Base-by-base conservation (phyloP, 2,113 vertebrate genomes). In the Cyphomyrus discorhynchus region DNA sequence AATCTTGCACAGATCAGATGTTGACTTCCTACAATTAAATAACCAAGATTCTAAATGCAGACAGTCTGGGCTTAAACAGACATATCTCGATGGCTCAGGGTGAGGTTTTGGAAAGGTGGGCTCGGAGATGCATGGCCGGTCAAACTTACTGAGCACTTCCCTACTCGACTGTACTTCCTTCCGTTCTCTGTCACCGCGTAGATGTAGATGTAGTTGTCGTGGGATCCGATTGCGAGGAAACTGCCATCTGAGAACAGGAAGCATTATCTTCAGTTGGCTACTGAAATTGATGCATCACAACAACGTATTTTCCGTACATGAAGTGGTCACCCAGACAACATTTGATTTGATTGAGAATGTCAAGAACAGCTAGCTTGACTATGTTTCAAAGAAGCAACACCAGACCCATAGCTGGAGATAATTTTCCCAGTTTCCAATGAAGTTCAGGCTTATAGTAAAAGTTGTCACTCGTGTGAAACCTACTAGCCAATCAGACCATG, bases 141-240 rank as follows among this genome's bases (percentile, higher is more conserved):
- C 2, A n/a, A 11, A 93, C 97, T 97, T 95, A 99, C 98, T 66
- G 98, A 98, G 92, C 98, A 99, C 92, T 98, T 99, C 92, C 98
- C 98, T 45, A 99, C 95, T 82, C 98, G 95, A 1, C 96, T 96
- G 94, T 99, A 99, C 91, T 98, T 99, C 93, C 97, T 97, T 89
- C 98, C 98, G 19, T 95, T 96, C 93, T 99, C 98, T 7, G 94
- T 94, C 90, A 99, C 97, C 0, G 97, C 96, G 17, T 99, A 99
- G 93, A 99, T 97, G 90, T 99, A 99, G 95, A 99, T 99, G 91
- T 97, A 98, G 96, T 99, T 99, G 96, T 99, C 98, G 47, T 99
- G 98, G 90, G 98, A 99, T 93, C 98, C 98, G 21, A 99, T 98
- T 8, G 98, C 98, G 92, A 99, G 93, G 94, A 98, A 98, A 93